phyloP scores from a whole-genome alignment of 2,113 vertebrate genomes.

The Oenanthe melanoleuca region DNA sequence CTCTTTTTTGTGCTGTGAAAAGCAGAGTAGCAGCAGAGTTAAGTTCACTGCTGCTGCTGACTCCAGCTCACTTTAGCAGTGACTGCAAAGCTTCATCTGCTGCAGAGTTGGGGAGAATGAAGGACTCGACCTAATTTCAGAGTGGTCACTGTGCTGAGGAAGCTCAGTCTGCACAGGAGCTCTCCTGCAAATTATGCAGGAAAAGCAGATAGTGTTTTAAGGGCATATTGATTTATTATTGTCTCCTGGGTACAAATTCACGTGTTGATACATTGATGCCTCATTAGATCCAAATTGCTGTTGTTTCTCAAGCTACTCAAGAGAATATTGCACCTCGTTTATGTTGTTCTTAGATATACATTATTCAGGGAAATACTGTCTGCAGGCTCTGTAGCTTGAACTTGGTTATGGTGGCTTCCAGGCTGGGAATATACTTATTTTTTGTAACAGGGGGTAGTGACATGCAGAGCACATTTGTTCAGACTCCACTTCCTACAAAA shows the following conservation, averaged over 20 bases:
- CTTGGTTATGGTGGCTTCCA: background rate
- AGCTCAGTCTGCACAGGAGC: background rate
- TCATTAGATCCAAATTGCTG: background rate
- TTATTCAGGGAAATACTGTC: background rate
- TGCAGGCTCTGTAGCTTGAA: background rate
- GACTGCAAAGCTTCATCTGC: background rate
- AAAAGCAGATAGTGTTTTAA: background rate
- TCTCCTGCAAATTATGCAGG: background rate
- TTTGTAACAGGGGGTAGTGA: background rate
- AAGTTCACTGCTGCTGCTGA: background rate
- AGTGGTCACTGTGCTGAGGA: background rate
- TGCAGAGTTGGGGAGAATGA: background rate
- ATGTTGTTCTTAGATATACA: background rate
- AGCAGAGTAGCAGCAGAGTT: background rate
- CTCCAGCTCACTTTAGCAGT: background rate
- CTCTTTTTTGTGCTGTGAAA: background rate
- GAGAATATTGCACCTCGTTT: background rate
- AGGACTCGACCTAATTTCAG: background rate
- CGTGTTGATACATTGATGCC: background rate
- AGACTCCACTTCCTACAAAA: background rate
- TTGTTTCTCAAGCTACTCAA: background rate
- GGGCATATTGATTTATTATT: background rate
- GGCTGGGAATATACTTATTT: background rate
- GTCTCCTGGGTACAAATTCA: background rate
- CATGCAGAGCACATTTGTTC: background rate